Evolutionary conservation across 35 echinoderm and acorn worm species (phyloP), one percentile per base, ranked within the genome.

Genomic region (Ophioderma brevispina): DNA sequence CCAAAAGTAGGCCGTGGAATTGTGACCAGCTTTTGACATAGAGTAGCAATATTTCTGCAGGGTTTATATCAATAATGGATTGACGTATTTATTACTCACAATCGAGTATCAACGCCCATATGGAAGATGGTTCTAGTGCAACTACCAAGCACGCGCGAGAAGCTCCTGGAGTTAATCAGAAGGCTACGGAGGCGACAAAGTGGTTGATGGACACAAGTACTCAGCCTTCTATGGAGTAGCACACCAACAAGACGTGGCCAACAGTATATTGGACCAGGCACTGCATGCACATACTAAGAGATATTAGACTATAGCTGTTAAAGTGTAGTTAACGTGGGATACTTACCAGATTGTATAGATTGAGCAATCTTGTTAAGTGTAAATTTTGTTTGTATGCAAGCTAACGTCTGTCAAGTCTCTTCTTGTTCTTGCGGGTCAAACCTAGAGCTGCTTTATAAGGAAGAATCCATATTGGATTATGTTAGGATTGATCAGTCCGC

Each of bases 231-330:
- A 36, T 99, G 97, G 97, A 95, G 76, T 99, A 78, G 97, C 97
- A 64, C 97, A 99, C 76, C 93, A 95, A 79, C 94, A 99, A 35
- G 97, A 99, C 78, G 97, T 99, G 55, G 93, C 97, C 34, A 99
- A 93, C 17, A 94, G 95, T 81, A 99, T 99, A 49, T 95, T 99
- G 97, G 97, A 99, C 76, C 97, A 99, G 82, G 97, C 97, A 5
- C 80, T 99, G 0, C 94, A 95, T 81, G 97, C 97, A 0, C 97
- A 99, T 36, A 99, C 95, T 33, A 99, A 99, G 81, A 99, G 81
- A 99, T 99, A 37, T 87, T 99, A 35, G 97, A 99, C 39, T 99
- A 99, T 78, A 99, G 97, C 55, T 99, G 97, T 64, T 99, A 93
- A 92, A 79, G 81, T 28, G 21, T 37, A 0, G 14, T 23, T 46